A percentile compares a stretch with the other conserved stretches of the same genome.
Evolutionary conservation across 2,888 invertebrate species (phyloP).

Genomic region (Electrophaes corylata): DNA sequence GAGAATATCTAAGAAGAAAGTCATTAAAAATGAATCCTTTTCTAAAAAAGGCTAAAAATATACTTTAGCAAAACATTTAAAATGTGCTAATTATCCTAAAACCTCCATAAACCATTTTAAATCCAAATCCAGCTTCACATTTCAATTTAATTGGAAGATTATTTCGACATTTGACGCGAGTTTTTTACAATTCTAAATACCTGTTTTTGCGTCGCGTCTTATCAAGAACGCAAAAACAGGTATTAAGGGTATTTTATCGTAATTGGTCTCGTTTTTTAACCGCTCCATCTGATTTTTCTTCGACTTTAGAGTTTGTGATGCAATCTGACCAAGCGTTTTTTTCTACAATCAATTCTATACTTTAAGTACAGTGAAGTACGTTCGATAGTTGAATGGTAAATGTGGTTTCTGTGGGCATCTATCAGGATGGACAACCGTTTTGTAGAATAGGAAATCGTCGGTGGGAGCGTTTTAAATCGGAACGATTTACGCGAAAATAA

Average conservation of each 20-base stretch:
- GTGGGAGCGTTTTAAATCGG: conserved; percentile 74
- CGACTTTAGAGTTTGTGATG: conserved; percentile 34
- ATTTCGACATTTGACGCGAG: conserved; percentile 65
- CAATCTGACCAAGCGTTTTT: conserved; percentile 57
- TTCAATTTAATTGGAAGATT: conserved; percentile 76
- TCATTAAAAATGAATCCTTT: too few relatives aligned
- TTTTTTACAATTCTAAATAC: conserved; percentile 63
- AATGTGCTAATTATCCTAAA: conserved; percentile 18
- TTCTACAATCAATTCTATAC: conserved; percentile 41
- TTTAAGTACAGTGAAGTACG: conserved; percentile 34
- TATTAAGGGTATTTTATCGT: too few relatives aligned
- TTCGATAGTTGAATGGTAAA: conserved; percentile 39
- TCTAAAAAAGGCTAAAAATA: too few relatives aligned
- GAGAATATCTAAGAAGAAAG: too few relatives aligned
- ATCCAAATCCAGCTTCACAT: conserved; percentile 46
- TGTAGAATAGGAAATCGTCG: conserved; percentile 76
- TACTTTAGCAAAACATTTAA: too few relatives aligned
- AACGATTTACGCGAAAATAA: conserved; percentile 77
- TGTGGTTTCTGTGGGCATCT: conserved; percentile 64
- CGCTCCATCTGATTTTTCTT: conserved; percentile 74
- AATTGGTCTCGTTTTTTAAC: conserved; percentile 82
- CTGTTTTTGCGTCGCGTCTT: too few relatives aligned
- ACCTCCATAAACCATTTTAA: conserved; percentile 49
- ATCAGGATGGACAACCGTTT: conserved; percentile 80
- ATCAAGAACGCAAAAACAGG: too few relatives aligned